Conservation (phyloP, 2,888 invertebrate species). For the Bellardia bayeri region DNA sequence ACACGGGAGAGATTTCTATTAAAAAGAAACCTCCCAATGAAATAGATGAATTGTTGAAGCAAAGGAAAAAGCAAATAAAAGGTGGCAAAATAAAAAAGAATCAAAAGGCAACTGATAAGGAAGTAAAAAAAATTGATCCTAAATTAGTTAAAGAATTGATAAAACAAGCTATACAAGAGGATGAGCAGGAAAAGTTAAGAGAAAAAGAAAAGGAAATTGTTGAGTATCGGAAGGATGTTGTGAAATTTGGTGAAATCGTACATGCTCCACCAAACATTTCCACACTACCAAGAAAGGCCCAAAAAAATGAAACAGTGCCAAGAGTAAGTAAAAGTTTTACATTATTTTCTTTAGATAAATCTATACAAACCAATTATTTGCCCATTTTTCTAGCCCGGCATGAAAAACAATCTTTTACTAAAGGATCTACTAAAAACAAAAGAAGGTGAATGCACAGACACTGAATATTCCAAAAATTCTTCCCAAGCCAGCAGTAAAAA, state of each 20-base stretch:
- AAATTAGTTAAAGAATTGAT: slow-evolving; percentile 80
- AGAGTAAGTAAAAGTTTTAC: slow-evolving; percentile 80
- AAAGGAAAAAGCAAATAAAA: slow-evolving; percentile 77
- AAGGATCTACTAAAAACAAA: slow-evolving; percentile 84
- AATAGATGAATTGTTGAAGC: slow-evolving; percentile 85
- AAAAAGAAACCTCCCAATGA: slow-evolving; percentile 86
- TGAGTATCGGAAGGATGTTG: slow-evolving; percentile 87
- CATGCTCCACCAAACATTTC: slow-evolving; percentile 89
- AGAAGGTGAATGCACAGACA: not conserved
- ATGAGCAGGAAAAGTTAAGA: slow-evolving; percentile 79
- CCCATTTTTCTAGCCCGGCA: slow-evolving; percentile 86
- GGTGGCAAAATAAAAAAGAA: slow-evolving; percentile 82
- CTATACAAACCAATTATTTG: not conserved
- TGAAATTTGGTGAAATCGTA: slow-evolving; percentile 90
- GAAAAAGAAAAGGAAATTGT: slow-evolving; percentile 79
- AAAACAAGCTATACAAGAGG: slow-evolving; percentile 81
- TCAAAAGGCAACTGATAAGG: slow-evolving; percentile 74
- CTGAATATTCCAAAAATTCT: not conserved
- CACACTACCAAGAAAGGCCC: slow-evolving; percentile 85
- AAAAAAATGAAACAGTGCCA: slow-evolving; percentile 82
- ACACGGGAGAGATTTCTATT: slow-evolving; percentile 84
- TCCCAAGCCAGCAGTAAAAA: not conserved
- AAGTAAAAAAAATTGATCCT: slow-evolving; percentile 76
- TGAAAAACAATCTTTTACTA: slow-evolving; percentile 86
- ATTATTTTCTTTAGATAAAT: not conserved